Conservation (phyloP, 2,113 vertebrate species). For the Actenoides lindsayi region DNA sequence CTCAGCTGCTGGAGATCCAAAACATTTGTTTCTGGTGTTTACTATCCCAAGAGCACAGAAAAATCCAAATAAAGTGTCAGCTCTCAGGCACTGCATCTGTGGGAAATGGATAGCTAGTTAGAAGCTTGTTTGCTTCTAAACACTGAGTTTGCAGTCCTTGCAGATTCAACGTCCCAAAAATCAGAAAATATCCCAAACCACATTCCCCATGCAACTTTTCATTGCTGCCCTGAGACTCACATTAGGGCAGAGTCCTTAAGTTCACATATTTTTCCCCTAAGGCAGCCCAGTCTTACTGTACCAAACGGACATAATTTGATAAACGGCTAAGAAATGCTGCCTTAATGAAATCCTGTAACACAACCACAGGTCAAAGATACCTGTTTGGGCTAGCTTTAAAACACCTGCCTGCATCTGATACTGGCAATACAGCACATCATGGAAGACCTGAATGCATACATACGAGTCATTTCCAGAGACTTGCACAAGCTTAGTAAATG, state of each 20-base stretch:
- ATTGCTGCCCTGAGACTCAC: background rate
- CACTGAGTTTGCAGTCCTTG: background rate
- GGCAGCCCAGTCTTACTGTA: background rate
- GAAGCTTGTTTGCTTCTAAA: background rate
- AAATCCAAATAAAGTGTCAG: background rate
- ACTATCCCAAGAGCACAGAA: background rate
- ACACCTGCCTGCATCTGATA: background rate
- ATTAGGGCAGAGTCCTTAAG: background rate
- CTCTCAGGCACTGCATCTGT: background rate
- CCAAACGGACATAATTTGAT: background rate
- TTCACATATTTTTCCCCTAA: background rate
- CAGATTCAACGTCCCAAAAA: background rate
- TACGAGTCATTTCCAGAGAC: background rate
- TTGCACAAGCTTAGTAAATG: background rate
- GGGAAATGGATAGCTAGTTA: background rate
- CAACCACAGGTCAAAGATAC: background rate
- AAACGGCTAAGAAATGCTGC: background rate
- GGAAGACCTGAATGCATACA: background rate
- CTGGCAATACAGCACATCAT: background rate
- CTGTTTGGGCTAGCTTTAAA: background rate
- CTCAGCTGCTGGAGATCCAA: background rate
- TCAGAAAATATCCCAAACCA: background rate
- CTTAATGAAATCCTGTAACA: background rate
- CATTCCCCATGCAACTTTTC: rapidly evolving
- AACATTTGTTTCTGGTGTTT: background rate